phyloP scores from a whole-genome alignment of 2,113 vertebrate species.

The Gnathonemus echidnorhynchus region DNA sequence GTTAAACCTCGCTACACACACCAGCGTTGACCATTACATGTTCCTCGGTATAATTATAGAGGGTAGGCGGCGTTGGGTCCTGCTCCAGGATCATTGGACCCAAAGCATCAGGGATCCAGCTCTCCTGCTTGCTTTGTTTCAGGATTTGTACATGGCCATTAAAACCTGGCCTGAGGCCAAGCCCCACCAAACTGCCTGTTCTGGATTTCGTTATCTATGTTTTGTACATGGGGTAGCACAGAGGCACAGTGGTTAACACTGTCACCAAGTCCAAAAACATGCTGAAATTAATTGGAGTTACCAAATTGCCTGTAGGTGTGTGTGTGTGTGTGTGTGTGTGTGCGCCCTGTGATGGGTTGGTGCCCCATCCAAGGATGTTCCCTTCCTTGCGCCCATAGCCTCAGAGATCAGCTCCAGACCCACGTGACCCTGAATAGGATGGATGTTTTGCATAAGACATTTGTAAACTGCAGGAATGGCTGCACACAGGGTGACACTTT shows the following conservation, averaged over 20 bases:
- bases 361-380: too few species aligned
- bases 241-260: background rate
- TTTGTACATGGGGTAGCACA: background rate
- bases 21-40: background rate
- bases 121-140: constrained; percentile 6
- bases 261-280: background rate
- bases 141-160: background rate
- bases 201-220: background rate
- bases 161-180: background rate
- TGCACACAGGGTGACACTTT: background rate
- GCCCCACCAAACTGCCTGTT: background rate
- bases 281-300: background rate
- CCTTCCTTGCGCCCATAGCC: too few species aligned
- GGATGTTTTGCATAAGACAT: background rate
- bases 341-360: background rate
- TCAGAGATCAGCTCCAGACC: background rate
- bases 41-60: background rate
- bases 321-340: background rate
- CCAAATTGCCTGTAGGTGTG: background rate
- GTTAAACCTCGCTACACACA: background rate
- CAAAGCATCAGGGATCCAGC: background rate
- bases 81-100: background rate
- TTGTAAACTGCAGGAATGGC: background rate
- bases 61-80: background rate
- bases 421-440: background rate